Evolutionary conservation across 2,797 vertebrate species (phyloP), one percentile per base, ranked within the genome.

Genomic region (Enteromius unitaeniatus): DNA sequence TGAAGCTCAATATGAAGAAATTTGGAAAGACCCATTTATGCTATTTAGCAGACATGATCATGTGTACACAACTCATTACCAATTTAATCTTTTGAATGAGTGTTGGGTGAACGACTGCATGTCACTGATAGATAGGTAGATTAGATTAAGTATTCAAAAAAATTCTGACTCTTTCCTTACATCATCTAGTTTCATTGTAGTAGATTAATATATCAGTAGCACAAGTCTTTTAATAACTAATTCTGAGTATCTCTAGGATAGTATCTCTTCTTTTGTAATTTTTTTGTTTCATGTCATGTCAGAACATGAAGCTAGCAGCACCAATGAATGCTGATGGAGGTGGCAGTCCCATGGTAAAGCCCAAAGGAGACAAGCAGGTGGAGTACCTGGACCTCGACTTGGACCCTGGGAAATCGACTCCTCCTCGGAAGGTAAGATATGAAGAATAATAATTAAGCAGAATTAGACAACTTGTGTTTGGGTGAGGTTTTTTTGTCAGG

Each of bases 371-470:
- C 92, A 99, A 98, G 85, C 97, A 99, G 93, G 98, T 99, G 89
- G 98, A 99, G 90, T 99, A 99, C 92, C 94, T 99, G 86, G 98
- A 99, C 92, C 93, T 99, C 87, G 98, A 99, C 88, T 94, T 99
- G 60, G 97, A 99, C 89, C 95, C 97, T 0, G 95, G 97, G 84
- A 99, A 98, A 89, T 97, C 97, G 83, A 99, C 98, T n/a, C 98
- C 97, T 85, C 98, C 98, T 86, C 95, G 97, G 81, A 99, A 99
- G 96, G 98, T 97, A 94, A 37, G 42, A 86, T 73, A 8, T 14
- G 8, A 23, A 0, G 8, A 23, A 0, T 26, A 60, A 77, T 11
- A 2, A 42, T 60, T 60, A 19, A 58, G 26, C 53, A 42, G 34
- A 26, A 42, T 58, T 26, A 26, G n/a, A 60, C n/a, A 42, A 42